Percentiles rank a stretch among this genome's conserved stretches.
Evolutionary conservation across 2,797 vertebrate species (phyloP).

Genomic region (Myotis findleyi): DNA sequence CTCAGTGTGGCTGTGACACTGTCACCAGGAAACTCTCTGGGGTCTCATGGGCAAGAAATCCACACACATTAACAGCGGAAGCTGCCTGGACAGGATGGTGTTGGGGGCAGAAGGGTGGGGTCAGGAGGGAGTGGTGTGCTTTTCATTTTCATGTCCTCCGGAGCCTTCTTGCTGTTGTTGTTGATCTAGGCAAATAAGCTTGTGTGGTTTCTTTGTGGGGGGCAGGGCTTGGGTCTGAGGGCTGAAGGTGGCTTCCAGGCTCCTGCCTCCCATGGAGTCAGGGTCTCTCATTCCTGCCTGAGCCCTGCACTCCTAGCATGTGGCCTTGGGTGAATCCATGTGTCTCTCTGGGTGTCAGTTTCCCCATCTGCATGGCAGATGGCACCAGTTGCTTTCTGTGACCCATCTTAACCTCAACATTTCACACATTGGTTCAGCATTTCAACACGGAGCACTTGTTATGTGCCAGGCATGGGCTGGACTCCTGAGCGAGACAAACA

Average conservation of each 20-base stretch:
- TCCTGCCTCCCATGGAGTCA: neutral
- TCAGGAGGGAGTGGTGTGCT: conserved; percentile 61
- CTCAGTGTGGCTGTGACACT: neutral
- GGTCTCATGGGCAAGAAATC: neutral
- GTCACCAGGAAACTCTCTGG: neutral
- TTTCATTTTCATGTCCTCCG: conserved; percentile 73
- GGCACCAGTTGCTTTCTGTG: neutral
- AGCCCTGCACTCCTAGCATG: neutral
- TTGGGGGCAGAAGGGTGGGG: neutral
- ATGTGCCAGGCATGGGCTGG: neutral
- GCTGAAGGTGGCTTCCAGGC: neutral
- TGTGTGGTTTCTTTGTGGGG: conserved; percentile 68
- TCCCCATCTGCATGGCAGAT: neutral
- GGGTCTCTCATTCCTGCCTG: neutral
- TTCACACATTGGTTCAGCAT: neutral
- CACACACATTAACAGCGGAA: neutral
- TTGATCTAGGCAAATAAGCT: conserved; percentile 78
- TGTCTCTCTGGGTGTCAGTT: neutral
- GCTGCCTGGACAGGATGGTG: neutral
- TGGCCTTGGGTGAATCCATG: rapidly evolving
- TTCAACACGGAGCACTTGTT: neutral
- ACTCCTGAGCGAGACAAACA: neutral
- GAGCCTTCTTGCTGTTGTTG: conserved; percentile 50
- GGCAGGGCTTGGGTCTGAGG: conserved; percentile 17
- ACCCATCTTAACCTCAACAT: neutral